These are phyloP conservation scores for Argya squamiceps DNA, from an alignment of 2,797 vertebrate genomes.

Conservation along the genomic window DNA sequence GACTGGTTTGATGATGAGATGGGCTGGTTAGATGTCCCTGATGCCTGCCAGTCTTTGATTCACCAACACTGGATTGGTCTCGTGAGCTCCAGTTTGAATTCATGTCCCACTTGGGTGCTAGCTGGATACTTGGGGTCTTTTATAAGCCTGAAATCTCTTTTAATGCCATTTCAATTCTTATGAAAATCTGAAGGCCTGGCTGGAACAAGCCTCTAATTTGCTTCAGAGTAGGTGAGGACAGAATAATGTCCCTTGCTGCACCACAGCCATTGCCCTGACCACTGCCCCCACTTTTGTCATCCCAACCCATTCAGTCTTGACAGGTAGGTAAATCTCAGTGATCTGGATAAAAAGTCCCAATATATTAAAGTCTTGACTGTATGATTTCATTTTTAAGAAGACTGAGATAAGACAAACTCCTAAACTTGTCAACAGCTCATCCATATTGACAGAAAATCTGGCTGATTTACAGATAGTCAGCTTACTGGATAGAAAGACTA, in stretches of 20 bases:
- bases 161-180: neutral
- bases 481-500: conserved; percentile 31
- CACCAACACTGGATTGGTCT: neutral
- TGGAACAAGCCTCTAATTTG: neutral
- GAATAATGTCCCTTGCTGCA: neutral
- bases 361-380: neutral
- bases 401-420: conserved; percentile 28
- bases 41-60: neutral
- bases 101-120: neutral
- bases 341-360: neutral
- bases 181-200: neutral
- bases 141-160: neutral
- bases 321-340: neutral
- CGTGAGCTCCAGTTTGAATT: fast-evolving
- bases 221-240: neutral
- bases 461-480: conserved; percentile 34
- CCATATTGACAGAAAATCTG: neutral
- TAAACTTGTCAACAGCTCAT: conserved; percentile 39
- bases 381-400: conserved; percentile 39
- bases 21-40: too few relatives aligned
- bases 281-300: neutral
- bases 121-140: neutral
- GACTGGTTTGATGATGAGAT: neutral
- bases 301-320: neutral
- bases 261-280: neutral